A percentile compares a stretch with the other conserved stretches of the same genome.
Evolutionary conservation across 2,797 vertebrate genomes (phyloP).

Genomic region (Premnoplex brunnescens): DNA sequence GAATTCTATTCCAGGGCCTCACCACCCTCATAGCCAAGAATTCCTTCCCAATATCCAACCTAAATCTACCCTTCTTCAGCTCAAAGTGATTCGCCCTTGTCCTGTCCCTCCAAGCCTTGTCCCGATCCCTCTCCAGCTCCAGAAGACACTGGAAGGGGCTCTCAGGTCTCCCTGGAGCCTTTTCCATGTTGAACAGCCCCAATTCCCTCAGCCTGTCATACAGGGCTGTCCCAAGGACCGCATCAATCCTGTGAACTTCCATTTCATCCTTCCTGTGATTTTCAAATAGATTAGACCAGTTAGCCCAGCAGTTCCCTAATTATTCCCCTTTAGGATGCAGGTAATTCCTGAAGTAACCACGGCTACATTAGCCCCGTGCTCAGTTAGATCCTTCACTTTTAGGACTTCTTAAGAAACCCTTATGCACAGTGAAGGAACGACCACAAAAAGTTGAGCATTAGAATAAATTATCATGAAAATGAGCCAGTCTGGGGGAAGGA

Average conservation of each 20-base stretch:
- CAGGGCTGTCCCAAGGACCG: neutral
- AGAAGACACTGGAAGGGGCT: neutral
- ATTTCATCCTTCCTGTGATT: neutral
- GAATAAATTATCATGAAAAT: neutral
- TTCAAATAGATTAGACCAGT: neutral
- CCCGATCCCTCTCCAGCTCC: neutral
- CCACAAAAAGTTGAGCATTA: neutral
- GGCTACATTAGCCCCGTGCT: neutral
- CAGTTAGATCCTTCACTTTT: neutral
- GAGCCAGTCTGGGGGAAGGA: neutral
- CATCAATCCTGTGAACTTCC: neutral
- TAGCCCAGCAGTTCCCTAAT: neutral
- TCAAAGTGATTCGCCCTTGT: accelerated
- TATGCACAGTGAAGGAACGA: neutral
- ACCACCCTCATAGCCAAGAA: accelerated
- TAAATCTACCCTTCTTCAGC: accelerated
- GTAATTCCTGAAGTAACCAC: neutral
- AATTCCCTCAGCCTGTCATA: neutral
- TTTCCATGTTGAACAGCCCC: accelerated
- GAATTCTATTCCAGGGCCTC: accelerated
- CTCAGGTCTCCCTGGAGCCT: accelerated
- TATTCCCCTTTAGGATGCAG: neutral
- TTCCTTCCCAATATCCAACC: neutral
- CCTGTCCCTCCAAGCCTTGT: neutral
- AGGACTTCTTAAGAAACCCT: neutral